Base-by-base conservation (phyloP, 2,888 invertebrate species). In the Sphaeridia pumilis region DNA sequence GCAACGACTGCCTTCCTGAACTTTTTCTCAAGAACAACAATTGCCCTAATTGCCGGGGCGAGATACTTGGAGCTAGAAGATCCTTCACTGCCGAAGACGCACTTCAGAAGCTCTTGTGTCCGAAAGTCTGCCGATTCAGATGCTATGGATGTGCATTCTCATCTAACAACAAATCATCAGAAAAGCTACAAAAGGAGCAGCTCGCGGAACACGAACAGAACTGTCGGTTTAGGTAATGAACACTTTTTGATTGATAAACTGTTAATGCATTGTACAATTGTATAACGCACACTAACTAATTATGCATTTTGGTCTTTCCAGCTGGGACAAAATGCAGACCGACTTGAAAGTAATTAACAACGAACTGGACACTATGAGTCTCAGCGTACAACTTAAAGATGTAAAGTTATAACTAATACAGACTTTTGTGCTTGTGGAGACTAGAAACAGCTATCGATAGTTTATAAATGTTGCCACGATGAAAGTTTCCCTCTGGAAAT, bases 1-100 rank as follows among this genome's bases (percentile, higher is more conserved):
- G 50, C 34, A 50, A 50, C 44, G 22, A 31, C 10, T 50, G 50
- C 25, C n/a, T 50, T n/a, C 50, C 50, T 2, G 43, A 44, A 7
- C 17, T 49, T n/a, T 3, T 25, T 4, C 34, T 28, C 20, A 3
- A n/a, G 12, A 2, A 7, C 20, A 17, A 31, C 38, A 24, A 27
- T 3, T 50, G 50, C 43, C 50, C 50, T 2, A 44, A 25, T 10
- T 50, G 50, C 22, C 44, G 50, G 10, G 14, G 27, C 7, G 21
- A 21, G 10, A 17, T 43, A n/a, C 7, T 17, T 3, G 43, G 20
- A 2, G 20, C 7, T 3, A 22, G n/a, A 17, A 25, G 50, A 10
- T 44, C 22, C 25, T 50, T 21, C 14, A 35, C 43, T 20, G 31
- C 43, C 4, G 50, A 50, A 21, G 21, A 31, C 14, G 44, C 44